Evolutionary conservation across 2,888 invertebrate genomes (phyloP), one percentile per base, ranked within the genome.

Genomic region (Microplitis manilae): DNA sequence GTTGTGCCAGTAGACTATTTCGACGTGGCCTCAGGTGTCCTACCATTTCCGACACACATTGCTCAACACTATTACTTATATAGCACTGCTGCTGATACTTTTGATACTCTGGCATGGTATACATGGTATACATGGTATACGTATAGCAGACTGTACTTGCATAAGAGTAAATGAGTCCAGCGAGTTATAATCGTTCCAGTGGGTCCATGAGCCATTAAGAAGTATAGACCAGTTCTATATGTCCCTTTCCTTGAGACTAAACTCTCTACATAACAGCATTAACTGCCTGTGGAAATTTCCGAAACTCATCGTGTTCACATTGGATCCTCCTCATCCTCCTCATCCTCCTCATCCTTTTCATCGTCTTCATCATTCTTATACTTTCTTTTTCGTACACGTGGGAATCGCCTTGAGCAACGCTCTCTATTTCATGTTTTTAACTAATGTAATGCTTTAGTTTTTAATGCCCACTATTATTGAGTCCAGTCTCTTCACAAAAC

Each of bases 141-240:
- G 2, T 30, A 2, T 30, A 30, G 30, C 2, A 30, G 30, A 40
- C 17, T 64, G 13, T 39, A 20, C 40, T 41, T 13, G 9, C 20
- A 20, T 38, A 65, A 65, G 30, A 64, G 39, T 64, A 50, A 50
- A 50, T 50, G 50, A 50, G 50, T 41, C 38, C 61, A 13, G 6
- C 15, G 41, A 72, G 64, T 72, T 72, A 64, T 72, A 64, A 72
- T 72, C 64, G 72, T 72, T 64, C 64, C 64, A 20, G 72, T 64
- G 72, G 64, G 72, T 72, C 64, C 72, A 72, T 41, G 7, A 9
- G 64, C 62, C 72, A 41, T 72, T 72, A 64, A 72, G 72, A 41
- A 8, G 13, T 65, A 65, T 30, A 13, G 20, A 20, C 65, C 65
- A 65, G 8, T 65, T 38, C 65, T 15, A 65, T 40, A 13, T 17